Evolutionary conservation across 1,140 invertebrate species (phyloP).

Genomic region (Plectrocnemia conspersa): DNA sequence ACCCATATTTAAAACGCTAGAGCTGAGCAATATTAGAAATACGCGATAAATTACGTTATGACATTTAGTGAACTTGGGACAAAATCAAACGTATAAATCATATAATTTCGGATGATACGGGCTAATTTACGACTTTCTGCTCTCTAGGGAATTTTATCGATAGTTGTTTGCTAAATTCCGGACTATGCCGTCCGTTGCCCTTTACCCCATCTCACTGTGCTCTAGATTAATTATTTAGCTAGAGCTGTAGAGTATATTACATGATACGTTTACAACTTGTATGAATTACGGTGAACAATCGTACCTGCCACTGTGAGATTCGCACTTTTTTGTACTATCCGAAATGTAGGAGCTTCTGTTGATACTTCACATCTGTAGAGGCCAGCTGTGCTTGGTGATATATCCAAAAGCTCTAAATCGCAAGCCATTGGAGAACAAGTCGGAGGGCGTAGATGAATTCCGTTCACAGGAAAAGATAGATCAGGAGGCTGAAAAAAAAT

Average conservation of each 20-base stretch:
- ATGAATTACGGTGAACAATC: not conserved
- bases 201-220: too few relatives aligned
- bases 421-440: constrained; percentile 23
- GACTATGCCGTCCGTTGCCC: too few relatives aligned
- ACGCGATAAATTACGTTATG: too few relatives aligned
- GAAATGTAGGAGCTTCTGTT: constrained; percentile 40
- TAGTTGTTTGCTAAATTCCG: too few relatives aligned
- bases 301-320: constrained; percentile 33
- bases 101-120: too few relatives aligned
- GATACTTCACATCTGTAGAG: constrained; percentile 42
- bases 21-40: too few relatives aligned
- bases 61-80: too few relatives aligned
- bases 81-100: too few relatives aligned
- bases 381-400: constrained; percentile 28
- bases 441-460: constrained; percentile 15
- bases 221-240: constrained; percentile 3
- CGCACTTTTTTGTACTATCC: constrained; percentile 27
- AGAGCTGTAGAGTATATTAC: not conserved
- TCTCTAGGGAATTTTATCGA: too few relatives aligned
- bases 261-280: not conserved
- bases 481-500: constrained; percentile 24
- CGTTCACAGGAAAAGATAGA: constrained; percentile 23
- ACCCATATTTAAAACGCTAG: too few relatives aligned
- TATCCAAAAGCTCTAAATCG: constrained; percentile 23
- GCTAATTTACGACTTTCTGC: too few relatives aligned